Conservation (phyloP, 2,797 vertebrate genomes). For the Neoniphon sammara region DNA sequence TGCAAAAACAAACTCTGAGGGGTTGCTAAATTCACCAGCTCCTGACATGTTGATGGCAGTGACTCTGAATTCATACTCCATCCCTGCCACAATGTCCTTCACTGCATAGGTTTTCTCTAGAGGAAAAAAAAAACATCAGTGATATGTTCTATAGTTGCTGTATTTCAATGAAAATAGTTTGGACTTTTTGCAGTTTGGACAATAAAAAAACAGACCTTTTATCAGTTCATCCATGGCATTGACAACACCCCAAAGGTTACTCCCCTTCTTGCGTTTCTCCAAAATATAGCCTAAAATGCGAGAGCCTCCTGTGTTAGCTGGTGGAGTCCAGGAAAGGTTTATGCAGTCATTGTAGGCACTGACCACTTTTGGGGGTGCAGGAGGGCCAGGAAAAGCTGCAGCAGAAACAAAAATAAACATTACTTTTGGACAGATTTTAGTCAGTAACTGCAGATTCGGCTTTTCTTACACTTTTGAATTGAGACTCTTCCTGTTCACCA, state of each 20-base stretch:
- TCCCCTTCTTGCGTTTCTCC: slow-evolving; percentile 89
- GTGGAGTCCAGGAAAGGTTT: slow-evolving; percentile 84
- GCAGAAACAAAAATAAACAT: neutral
- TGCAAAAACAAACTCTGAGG: slow-evolving; percentile 83
- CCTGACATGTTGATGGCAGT: slow-evolving; percentile 87
- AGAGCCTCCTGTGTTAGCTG: slow-evolving; percentile 79
- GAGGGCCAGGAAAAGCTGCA: slow-evolving; percentile 85
- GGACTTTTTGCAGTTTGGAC: neutral
- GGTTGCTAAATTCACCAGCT: slow-evolving; percentile 82
- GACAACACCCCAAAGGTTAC: slow-evolving; percentile 84
- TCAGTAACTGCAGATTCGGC: neutral
- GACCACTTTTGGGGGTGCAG: slow-evolving; percentile 82
- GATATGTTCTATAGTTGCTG: neutral
- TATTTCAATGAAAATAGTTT: neutral
- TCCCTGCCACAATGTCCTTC: slow-evolving; percentile 80
- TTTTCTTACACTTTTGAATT: neutral
- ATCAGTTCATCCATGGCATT: slow-evolving; percentile 74
- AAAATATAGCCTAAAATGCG: slow-evolving; percentile 85
- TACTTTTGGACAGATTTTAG: neutral
- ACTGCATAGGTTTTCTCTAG: slow-evolving; percentile 82
- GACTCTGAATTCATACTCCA: slow-evolving; percentile 90
- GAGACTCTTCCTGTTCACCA: neutral
- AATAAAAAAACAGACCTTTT: slow-evolving; percentile 75
- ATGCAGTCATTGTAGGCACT: slow-evolving; percentile 80
- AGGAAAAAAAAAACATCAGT: slow-evolving; percentile 25